Conservation (phyloP, 2,113 vertebrate genomes). For the Girardinichthys multiradiatus region DNA sequence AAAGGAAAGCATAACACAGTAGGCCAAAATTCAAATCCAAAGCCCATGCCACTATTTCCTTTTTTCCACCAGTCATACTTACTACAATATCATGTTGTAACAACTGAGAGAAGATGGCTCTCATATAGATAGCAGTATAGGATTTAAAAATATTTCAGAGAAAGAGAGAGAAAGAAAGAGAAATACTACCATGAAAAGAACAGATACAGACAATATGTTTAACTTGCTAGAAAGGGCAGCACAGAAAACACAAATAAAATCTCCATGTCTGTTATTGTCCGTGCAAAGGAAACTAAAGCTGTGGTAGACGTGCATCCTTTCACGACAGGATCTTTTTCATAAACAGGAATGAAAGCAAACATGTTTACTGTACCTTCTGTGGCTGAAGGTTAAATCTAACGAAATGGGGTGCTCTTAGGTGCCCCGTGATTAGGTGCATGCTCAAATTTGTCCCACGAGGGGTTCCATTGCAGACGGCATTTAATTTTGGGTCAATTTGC, state of each 20-base stretch:
- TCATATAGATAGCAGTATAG: conserved; percentile 53
- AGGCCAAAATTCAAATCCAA: too few relatives aligned
- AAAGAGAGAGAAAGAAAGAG: conserved; percentile 10
- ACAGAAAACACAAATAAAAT: not conserved
- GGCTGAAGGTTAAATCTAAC: conserved; percentile 65
- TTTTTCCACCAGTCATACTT: conserved; percentile 47
- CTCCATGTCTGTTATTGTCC: too few relatives aligned
- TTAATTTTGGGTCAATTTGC: conserved; percentile 82
- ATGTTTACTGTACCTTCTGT: conserved; percentile 22
- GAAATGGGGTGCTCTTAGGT: conserved; percentile 22
- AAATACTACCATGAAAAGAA: conserved; percentile 27
- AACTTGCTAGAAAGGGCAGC: not conserved
- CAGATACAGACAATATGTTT: conserved; percentile 12
- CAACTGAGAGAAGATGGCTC: conserved; percentile 50
- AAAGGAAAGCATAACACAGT: too few relatives aligned
- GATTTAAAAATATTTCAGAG: conserved; percentile 40
- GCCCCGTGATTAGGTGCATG: conserved; percentile 34
- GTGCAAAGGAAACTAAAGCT: too few relatives aligned
- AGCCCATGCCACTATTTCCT: too few relatives aligned
- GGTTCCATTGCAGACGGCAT: conserved; percentile 78
- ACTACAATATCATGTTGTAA: conserved; percentile 52
- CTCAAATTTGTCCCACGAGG: conserved; percentile 66
- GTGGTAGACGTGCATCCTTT: not conserved
- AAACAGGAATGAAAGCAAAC: conserved; percentile 15
- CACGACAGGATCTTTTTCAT: conserved; percentile 1